These are phyloP conservation scores for Macrobrachium nipponense DNA, from an alignment of 1,140 invertebrate genomes.

Conservation along the genomic window DNA sequence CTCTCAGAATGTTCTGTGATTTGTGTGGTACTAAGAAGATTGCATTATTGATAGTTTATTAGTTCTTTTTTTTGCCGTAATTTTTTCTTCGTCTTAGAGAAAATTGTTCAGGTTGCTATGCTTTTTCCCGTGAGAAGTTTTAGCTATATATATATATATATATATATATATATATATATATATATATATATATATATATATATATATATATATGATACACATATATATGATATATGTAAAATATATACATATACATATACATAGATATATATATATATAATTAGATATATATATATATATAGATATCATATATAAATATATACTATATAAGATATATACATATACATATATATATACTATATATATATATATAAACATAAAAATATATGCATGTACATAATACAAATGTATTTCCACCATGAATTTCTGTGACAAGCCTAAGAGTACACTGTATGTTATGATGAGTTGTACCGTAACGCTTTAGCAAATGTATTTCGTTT, in stretches of 20 bases:
- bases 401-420: too few relatives aligned
- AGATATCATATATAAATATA: not conserved
- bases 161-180: not conserved
- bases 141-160: not conserved
- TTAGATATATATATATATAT: conserved; percentile 2
- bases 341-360: not conserved
- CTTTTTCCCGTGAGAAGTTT: too few relatives aligned
- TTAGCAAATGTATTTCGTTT: too few relatives aligned
- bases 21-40: too few relatives aligned
- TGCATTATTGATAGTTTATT: too few relatives aligned
- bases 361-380: not conserved
- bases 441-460: too few relatives aligned
- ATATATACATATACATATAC: conserved; percentile 1
- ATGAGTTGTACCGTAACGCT: too few relatives aligned
- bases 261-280: not conserved
- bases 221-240: not conserved
- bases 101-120: too few relatives aligned
- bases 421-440: too few relatives aligned
- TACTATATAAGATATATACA: not conserved
- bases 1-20: too few relatives aligned
- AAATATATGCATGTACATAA: not conserved
- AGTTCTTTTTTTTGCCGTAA: too few relatives aligned
- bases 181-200: not conserved
- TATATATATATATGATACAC: not conserved
- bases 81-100: too few relatives aligned